phyloP scores from a whole-genome alignment of 2,888 invertebrate genomes.

The Aplocera efformata region DNA sequence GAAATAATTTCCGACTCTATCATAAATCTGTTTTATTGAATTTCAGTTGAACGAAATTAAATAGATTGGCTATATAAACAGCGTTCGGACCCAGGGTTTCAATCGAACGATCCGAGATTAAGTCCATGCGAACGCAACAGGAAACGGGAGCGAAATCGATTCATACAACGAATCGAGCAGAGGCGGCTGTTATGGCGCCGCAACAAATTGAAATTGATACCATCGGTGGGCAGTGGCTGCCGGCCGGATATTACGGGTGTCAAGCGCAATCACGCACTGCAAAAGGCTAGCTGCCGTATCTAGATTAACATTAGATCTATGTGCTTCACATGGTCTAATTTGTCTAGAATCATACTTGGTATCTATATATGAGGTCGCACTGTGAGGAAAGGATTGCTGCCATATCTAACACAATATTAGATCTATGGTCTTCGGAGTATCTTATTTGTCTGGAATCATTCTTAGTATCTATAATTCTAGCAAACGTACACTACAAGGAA shows the following conservation, averaged over 20 bases:
- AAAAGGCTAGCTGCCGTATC: conserved; percentile 37
- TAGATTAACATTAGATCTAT: conserved; percentile 47
- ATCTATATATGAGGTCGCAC: too few relatives aligned
- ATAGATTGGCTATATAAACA: conserved; percentile 49
- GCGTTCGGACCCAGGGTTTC: conserved; percentile 51
- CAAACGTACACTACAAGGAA: too few relatives aligned
- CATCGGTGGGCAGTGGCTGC: conserved; percentile 67
- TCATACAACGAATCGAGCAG: conserved; percentile 68
- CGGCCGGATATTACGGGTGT: conserved; percentile 77
- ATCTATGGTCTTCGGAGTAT: too few relatives aligned
- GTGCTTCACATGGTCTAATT: conserved; percentile 20
- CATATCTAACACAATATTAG: too few relatives aligned
- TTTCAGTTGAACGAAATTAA: conserved; percentile 49
- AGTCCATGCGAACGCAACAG: conserved; percentile 70
- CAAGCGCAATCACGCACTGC: conserved; percentile 73
- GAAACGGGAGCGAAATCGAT: conserved; percentile 75
- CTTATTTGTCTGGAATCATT: too few relatives aligned
- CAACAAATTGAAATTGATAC: conserved; percentile 80
- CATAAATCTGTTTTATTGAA: conserved; percentile 46
- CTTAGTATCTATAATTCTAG: too few relatives aligned
- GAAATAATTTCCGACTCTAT: conserved; percentile 31
- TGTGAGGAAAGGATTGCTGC: too few relatives aligned
- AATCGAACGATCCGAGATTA: conserved; percentile 66
- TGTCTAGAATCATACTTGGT: conserved; percentile 14
- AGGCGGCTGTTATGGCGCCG: conserved; percentile 69